Base-by-base conservation (phyloP, 2,888 invertebrate species). In the Vandiemenella viatica region DNA sequence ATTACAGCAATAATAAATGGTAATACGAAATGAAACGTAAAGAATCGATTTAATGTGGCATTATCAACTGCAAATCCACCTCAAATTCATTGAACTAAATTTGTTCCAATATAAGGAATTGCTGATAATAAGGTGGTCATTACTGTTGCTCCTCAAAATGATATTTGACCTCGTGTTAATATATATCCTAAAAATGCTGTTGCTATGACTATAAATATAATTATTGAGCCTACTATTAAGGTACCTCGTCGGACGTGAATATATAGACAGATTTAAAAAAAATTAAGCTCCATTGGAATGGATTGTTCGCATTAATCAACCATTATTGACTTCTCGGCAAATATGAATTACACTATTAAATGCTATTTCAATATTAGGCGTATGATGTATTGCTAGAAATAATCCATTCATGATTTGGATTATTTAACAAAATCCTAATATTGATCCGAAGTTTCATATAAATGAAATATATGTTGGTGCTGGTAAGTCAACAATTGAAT, bases 161-260 rank as follows among this genome's bases (percentile, higher is more conserved):
- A 83, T 75, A 85, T 85, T 79, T 85, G 83, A 6, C 83, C 83
- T 67, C 83, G 83, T 16, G 50, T 43, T 23, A 46, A 55, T 0
- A 84, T 80, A 70, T 86, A 86, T 0, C 83, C 84, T 71, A 84
- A 68, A 64, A 86, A 86, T 18, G 81, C 81, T 43, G 81, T 79
- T 60, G 67, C 76, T 75, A 85, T 85, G 54, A 75, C 65, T 63
- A 77, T 46, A 58, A 85, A 74, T 66, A 83, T 63, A 62, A 85
- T 73, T 51, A 78, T 67, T 45, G 79, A 67, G 46, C 83, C 83
- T 1, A 74, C 58, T 59, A 71, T 62, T 80, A 84, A 85, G 0
- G 79, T 77, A n/a, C n/a, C n/a, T n/a, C n/a, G n/a, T n/a, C n/a
- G n/a, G n/a, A n/a, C n/a, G n/a, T n/a, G n/a, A 2, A 76, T 20